A percentile compares a stretch with the other conserved stretches of the same genome.
Conservation (phyloP, 2,797 vertebrate species). For the Chiroxiphia lanceolata region DNA sequence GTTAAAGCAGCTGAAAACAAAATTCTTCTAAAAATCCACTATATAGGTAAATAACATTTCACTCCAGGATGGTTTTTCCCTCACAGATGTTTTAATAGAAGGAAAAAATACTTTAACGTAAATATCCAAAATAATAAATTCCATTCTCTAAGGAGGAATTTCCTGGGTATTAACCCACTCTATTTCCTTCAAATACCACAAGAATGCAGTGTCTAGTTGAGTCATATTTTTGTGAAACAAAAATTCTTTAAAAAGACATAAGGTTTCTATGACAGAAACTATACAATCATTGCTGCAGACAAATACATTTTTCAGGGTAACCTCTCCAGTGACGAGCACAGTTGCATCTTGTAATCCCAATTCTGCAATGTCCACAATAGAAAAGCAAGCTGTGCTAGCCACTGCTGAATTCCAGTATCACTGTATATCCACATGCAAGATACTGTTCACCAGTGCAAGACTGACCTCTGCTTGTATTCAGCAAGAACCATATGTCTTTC, state of each 20-base stretch:
- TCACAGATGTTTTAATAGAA: not conserved
- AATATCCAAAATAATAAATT: slow-evolving; percentile 57
- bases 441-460: slow-evolving; percentile 57
- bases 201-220: slow-evolving; percentile 28
- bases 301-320: not conserved
- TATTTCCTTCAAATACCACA: slow-evolving; percentile 46
- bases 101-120: slow-evolving; percentile 24
- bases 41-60: not conserved
- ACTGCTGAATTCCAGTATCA: slow-evolving; percentile 6
- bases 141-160: slow-evolving; percentile 54
- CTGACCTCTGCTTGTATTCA: slow-evolving; percentile 63
- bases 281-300: not conserved
- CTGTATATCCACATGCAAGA: not conserved
- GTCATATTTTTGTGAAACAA: not conserved
- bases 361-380: not conserved
- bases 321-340: not conserved
- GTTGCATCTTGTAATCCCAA: not conserved
- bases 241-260: not conserved
- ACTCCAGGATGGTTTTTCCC: not conserved
- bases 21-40: slow-evolving; percentile 33
- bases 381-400: not conserved
- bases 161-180: slow-evolving; percentile 37
- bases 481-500: slow-evolving; percentile 45
- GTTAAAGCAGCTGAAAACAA: slow-evolving; percentile 41
- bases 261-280: not conserved